Evolutionary conservation across 2,797 vertebrate species (phyloP).

Genomic region (Rhabdophis nuchalis): DNA sequence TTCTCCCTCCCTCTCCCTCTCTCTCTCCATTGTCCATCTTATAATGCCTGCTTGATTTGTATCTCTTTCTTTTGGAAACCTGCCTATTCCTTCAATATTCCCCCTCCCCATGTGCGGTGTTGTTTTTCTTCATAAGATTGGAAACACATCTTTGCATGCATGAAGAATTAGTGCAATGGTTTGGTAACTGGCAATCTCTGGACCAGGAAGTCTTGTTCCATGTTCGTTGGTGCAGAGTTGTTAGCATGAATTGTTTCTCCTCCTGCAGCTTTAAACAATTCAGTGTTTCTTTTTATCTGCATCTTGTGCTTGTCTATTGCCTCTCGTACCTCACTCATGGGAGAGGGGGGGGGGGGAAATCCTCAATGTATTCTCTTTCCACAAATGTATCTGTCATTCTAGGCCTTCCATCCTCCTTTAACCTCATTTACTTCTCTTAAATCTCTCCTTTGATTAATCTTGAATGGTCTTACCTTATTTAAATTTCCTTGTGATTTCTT

Average conservation of each 20-base stretch:
- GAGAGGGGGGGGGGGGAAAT: background rate
- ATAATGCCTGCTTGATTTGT: background rate
- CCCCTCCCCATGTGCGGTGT: background rate
- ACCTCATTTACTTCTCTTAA: background rate
- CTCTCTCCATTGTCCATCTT: background rate
- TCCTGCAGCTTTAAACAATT: background rate
- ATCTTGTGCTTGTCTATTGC: background rate
- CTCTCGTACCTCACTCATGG: background rate
- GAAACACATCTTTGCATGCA: background rate
- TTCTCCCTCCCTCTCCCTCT: background rate
- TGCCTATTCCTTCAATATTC: background rate
- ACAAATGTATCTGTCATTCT: background rate
- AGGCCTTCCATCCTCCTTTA: background rate
- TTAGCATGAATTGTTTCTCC: background rate
- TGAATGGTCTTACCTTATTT: background rate
- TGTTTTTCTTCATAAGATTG: background rate
- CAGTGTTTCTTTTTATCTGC: background rate
- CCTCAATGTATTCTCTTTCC: background rate
- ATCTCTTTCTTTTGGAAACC: background rate
- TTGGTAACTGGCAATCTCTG: background rate
- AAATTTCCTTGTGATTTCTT: background rate
- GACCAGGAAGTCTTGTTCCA: background rate
- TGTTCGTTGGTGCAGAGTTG: background rate
- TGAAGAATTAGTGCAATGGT: background rate
- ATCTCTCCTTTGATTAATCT: background rate